phyloP scores from a whole-genome alignment of 64 coral and sea anemone genomes.

The Montipora capricornis region DNA sequence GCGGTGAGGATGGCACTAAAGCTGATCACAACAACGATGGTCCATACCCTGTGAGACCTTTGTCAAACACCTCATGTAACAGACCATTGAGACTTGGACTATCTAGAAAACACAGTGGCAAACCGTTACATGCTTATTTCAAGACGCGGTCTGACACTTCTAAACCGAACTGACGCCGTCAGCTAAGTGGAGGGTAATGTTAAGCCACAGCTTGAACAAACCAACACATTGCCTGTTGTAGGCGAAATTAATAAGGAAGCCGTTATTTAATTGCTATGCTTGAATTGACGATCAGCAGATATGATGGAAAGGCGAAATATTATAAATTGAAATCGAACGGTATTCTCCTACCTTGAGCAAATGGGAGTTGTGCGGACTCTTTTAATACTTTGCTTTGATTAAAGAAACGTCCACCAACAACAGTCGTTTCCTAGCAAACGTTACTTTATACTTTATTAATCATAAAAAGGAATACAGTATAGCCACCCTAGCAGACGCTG shows the following conservation, averaged over 20 bases:
- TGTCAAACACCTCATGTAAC: slow-evolving; percentile 35
- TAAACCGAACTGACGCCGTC: background rate
- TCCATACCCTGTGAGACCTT: background rate
- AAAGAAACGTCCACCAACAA: background rate
- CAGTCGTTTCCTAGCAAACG: background rate
- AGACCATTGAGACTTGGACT: slow-evolving; percentile 71
- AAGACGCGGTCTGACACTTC: background rate
- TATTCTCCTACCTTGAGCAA: background rate
- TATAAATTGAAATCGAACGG: background rate
- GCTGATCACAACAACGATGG: background rate
- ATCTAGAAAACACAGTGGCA: slow-evolving; percentile 44
- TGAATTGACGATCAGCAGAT: no score
- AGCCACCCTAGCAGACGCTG: no score
- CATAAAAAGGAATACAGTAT: background rate
- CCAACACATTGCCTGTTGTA: no score
- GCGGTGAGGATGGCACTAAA: background rate
- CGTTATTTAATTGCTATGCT: no score
- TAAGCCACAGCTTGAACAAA: no score
- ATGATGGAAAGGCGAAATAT: background rate
- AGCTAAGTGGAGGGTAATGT: background rate
- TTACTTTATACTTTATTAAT: background rate
- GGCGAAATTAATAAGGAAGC: no score
- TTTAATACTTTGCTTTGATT: background rate
- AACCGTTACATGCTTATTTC: slow-evolving; percentile 56
- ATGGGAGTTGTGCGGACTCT: no score